Percentiles rank a stretch among this genome's conserved stretches.
Evolutionary conservation across 1,140 invertebrate genomes (phyloP).

Genomic region (Hylyphantes graminicola): DNA sequence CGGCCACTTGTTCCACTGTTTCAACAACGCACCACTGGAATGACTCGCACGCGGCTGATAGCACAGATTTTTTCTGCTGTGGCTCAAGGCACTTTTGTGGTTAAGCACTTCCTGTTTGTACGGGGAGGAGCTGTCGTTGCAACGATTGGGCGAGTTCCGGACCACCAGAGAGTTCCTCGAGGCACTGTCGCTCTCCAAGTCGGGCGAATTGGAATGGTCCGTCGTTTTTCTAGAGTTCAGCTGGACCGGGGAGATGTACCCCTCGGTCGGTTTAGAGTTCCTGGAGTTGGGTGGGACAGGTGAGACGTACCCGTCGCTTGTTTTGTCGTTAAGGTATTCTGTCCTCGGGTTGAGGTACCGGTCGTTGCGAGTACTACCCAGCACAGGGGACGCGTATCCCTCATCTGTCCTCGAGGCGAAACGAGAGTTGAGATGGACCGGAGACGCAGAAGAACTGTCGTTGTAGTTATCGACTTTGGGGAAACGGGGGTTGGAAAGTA

Average conservation of each 20-base stretch:
- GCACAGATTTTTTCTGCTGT: conserved; percentile 48
- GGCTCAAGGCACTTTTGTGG: conserved; percentile 59
- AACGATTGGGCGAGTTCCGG: conserved; percentile 47
- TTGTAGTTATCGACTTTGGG: conserved; percentile 8
- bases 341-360: neutral
- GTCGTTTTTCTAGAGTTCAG: conserved; percentile 5
- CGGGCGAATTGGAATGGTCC: too few relatives aligned
- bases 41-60: conserved; percentile 50
- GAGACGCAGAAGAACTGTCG: neutral
- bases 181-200: conserved; percentile 25
- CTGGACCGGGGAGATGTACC: conserved; percentile 47
- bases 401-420: conserved; percentile 26
- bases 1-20: conserved; percentile 54
- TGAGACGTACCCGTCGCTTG: neutral
- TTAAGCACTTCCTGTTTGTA: conserved; percentile 56
- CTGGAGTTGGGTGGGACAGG: too few relatives aligned
- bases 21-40: conserved; percentile 52
- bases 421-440: conserved; percentile 2
- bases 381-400: neutral
- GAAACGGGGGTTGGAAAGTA: conserved; percentile 36
- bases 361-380: neutral
- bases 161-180: conserved; percentile 29
- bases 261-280: conserved; percentile 48
- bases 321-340: neutral
- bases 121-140: conserved; percentile 1